Conservation (phyloP, 2,797 vertebrate genomes). For the Hyperoplus immaculatus region DNA sequence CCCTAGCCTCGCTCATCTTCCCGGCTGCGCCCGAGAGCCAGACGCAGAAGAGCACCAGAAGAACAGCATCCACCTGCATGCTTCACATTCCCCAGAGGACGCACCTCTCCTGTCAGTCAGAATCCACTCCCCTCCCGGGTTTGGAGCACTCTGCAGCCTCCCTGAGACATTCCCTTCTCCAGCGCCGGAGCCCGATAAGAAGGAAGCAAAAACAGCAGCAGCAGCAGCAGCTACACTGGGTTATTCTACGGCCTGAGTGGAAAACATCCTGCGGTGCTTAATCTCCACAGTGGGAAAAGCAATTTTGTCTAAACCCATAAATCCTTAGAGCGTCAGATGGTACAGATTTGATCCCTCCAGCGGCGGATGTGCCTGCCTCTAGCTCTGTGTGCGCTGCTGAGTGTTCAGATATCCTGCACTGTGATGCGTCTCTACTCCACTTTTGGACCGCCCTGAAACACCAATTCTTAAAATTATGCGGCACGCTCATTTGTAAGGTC, state of each 20-base stretch:
- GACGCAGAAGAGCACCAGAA: conserved; percentile 79
- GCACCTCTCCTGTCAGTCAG: conserved; percentile 74
- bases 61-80: conserved; percentile 85
- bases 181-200: conserved; percentile 58
- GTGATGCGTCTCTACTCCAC: conserved; percentile 77
- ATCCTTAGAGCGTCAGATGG: conserved; percentile 89
- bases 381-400: conserved; percentile 74
- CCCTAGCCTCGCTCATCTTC: conserved; percentile 72
- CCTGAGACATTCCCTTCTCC: conserved; percentile 80
- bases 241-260: conserved; percentile 77
- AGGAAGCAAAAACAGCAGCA: conserved; percentile 49
- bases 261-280: conserved; percentile 87
- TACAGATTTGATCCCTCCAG: conserved; percentile 89
- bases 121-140: conserved; percentile 67
- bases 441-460: conserved; percentile 80
- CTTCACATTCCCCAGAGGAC: conserved; percentile 80
- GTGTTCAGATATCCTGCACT: conserved; percentile 75
- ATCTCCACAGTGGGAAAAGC: conserved; percentile 89
- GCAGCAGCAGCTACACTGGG: conserved; percentile 61
- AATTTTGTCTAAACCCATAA: conserved; percentile 91
- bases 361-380: conserved; percentile 81
- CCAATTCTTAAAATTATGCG: conserved; percentile 84
- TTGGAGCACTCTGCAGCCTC: conserved; percentile 63
- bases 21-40: conserved; percentile 75
- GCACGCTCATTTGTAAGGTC: conserved; percentile 81